These are phyloP conservation scores for Megaleporinus macrocephalus DNA, from an alignment of 2,113 vertebrate species.

Conservation along the genomic window DNA sequence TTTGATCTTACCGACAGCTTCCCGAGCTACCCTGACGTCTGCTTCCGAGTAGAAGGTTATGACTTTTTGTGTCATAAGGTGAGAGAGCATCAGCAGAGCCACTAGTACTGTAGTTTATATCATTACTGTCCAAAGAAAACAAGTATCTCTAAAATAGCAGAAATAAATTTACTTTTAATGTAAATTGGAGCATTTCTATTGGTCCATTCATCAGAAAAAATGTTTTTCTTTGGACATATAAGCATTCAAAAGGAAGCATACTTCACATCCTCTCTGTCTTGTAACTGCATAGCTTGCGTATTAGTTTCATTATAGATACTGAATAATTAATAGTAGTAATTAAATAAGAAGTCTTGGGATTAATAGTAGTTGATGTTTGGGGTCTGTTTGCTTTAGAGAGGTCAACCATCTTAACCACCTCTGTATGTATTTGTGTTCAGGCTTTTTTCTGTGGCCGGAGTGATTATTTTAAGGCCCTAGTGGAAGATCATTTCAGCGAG, in stretches of 20 bases:
- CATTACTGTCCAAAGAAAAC: too few relatives aligned
- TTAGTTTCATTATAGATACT: not conserved
- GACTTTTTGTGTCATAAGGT: slow-evolving; percentile 96
- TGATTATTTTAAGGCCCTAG: slow-evolving; percentile 94
- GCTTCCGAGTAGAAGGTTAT: slow-evolving; percentile 87
- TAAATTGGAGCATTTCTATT: too few relatives aligned
- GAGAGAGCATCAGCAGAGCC: slow-evolving; percentile 3
- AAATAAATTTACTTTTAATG: too few relatives aligned
- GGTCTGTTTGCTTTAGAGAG: not conserved
- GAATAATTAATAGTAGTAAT: not conserved
- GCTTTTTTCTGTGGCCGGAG: slow-evolving; percentile 96
- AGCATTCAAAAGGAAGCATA: too few relatives aligned
- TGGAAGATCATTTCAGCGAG: slow-evolving; percentile 94
- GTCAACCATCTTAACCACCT: not conserved
- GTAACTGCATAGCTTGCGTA: too few relatives aligned
- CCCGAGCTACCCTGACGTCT: slow-evolving; percentile 89
- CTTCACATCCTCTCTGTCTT: too few relatives aligned
- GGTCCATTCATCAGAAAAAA: too few relatives aligned
- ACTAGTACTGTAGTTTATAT: not conserved
- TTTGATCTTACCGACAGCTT: slow-evolving; percentile 89
- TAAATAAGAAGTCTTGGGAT: not conserved
- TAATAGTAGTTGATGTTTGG: not conserved
- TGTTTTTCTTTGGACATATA: too few relatives aligned
- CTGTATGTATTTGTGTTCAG: slow-evolving; percentile 69
- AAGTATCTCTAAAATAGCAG: too few relatives aligned